Evolutionary conservation across 2,113 vertebrate genomes (phyloP), one percentile per base, ranked within the genome.

Genomic region (Notothenia coriiceps): DNA sequence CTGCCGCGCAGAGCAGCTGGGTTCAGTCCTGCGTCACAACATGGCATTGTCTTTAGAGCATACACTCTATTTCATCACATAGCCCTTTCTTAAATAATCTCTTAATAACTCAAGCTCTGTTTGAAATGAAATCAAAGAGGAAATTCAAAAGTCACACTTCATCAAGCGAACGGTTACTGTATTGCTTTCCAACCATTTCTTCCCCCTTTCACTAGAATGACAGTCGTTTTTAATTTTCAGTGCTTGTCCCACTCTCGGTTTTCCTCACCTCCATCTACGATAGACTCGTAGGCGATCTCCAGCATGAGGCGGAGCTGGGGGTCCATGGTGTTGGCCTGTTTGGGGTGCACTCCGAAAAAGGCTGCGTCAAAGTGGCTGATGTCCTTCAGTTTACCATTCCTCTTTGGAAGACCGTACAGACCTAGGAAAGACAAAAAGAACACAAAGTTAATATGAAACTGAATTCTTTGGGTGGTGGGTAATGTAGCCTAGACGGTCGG

Each of bases 261-360:
- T 44, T 50, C 5, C 84, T 91, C 85, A 99, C 98, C 98, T 95
- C 91, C 97, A 61, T 99, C 98, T 81, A 99, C 81, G 25, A 99
- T 96, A 62, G 98, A 97, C 89, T 99, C 98, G 0, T 98, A 99
- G 74, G 96, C 90, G 47, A 97, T 90, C 92, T 99, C 98, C 74
- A 99, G 86, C 76, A 99, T 90, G 85, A 99, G 75, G 1, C 98
- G 96, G 54, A 99, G 95, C 66, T 99, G 98, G 51, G 98, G 98
- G 90, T 99, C 98, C 98, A 99, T 99, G 0, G 96, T 99, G 86
- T 98, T 94, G 10, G 98, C 98, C 91, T 99, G 98, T 90, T 98
- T 99, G 62, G 98, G 95, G 66, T 95, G 98, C 90, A 94, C 98
- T 82, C 77, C 97, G 22, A 99, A 99, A 91, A 99, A 99, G 0